A percentile compares a stretch with the other conserved stretches of the same genome.
These are phyloP conservation scores for Baryphthengus martii DNA, from an alignment of 2,113 vertebrate genomes.

Conservation along the genomic window DNA sequence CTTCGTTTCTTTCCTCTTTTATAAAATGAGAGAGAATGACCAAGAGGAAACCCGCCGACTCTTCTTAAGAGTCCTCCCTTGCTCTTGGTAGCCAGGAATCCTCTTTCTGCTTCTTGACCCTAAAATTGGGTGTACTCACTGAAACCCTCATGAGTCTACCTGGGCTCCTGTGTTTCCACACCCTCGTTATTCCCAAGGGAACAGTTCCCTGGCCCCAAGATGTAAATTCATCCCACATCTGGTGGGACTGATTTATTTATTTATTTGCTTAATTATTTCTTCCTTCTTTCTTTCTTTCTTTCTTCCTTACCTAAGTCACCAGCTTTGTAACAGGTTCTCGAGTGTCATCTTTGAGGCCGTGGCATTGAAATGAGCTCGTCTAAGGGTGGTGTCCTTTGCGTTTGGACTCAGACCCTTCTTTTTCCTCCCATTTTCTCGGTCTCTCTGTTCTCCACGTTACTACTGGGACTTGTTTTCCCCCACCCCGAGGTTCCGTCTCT, in stretches of 20 bases:
- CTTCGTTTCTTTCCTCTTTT: not conserved
- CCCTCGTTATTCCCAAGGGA: not conserved
- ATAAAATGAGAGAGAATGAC: not conserved
- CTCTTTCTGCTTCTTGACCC: not conserved
- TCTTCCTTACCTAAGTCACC: not conserved
- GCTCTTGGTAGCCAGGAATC: not conserved
- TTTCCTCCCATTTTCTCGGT: not conserved
- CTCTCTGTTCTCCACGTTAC: not conserved
- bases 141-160: not conserved
- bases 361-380: not conserved
- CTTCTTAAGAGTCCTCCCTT: not conserved
- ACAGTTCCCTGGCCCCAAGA: rapidly evolving
- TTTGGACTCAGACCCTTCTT: not conserved
- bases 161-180: not conserved
- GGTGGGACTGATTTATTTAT: not conserved
- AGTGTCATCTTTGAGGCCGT: rapidly evolving
- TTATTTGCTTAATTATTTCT: no score
- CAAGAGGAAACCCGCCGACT: not conserved
- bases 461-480: not conserved
- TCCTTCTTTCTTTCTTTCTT: no score
- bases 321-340: not conserved
- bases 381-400: not conserved
- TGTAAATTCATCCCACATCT: not conserved
- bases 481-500: not conserved
- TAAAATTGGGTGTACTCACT: rapidly evolving